These are phyloP conservation scores for Drosophila nikananu DNA, from an alignment of 1,140 invertebrate species.

Conservation along the genomic window DNA sequence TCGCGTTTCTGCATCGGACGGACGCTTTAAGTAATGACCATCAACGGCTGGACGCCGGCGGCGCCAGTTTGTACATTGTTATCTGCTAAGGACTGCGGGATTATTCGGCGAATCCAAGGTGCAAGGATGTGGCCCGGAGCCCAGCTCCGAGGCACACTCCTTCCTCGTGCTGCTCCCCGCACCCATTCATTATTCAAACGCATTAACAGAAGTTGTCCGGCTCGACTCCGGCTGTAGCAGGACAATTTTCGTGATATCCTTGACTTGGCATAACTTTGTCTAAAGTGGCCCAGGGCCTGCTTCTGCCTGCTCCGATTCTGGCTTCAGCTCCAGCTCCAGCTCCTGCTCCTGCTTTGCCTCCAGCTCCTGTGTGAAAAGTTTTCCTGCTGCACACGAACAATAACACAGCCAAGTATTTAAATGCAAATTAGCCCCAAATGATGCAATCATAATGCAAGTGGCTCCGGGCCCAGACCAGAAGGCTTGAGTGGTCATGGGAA, in stretches of 20 bases:
- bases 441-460: conserved; percentile 81
- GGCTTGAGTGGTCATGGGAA: conserved; percentile 22
- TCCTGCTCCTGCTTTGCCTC: conserved; percentile 4
- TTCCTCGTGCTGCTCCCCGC: conserved; percentile 7
- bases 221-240: conserved; percentile 49
- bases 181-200: conserved; percentile 80
- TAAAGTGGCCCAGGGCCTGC: conserved; percentile 42
- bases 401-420: conserved; percentile 81
- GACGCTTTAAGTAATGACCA: conserved; percentile 75
- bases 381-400: conserved; percentile 75
- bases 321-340: neutral
- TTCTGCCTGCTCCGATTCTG: neutral
- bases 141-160: conserved; percentile 1
- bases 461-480: conserved; percentile 48
- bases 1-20: conserved; percentile 60
- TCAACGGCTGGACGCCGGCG: conserved; percentile 53
- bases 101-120: conserved; percentile 44
- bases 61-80: conserved; percentile 77
- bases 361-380: conserved; percentile 53
- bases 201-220: conserved; percentile 78
- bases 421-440: conserved; percentile 83
- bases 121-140: conserved; percentile 33
- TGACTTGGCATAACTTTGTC: conserved; percentile 75
- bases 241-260: conserved; percentile 75
- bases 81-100: conserved; percentile 52